These are phyloP conservation scores for Ylistrum balloti DNA, from an alignment of 1,140 invertebrate species.

Conservation along the genomic window DNA sequence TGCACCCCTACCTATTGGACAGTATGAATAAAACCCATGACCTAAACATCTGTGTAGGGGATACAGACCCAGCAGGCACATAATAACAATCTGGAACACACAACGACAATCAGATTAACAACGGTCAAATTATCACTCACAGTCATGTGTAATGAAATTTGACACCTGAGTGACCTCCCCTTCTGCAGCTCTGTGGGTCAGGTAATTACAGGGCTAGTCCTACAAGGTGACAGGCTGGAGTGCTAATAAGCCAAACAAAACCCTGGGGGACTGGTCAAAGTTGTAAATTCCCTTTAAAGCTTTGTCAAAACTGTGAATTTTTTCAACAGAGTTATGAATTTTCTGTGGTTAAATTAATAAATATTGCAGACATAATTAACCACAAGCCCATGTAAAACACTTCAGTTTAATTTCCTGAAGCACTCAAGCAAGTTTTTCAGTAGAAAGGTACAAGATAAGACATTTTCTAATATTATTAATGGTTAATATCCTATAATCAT, in stretches of 20 bases:
- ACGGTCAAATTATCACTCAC: background rate
- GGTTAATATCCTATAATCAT: no score
- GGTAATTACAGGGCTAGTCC: slow-evolving; percentile 14
- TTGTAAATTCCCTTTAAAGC: background rate
- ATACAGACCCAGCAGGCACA: background rate
- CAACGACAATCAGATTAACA: no score
- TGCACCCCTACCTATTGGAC: background rate
- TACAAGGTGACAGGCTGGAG: background rate
- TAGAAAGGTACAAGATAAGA: background rate
- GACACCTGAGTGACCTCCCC: slow-evolving; percentile 30
- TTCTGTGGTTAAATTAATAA: background rate
- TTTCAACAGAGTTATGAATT: background rate
- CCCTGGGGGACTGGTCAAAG: background rate
- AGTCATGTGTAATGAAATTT: slow-evolving; percentile 15
- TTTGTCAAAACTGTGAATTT: background rate
- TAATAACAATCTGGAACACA: background rate
- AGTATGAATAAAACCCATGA: background rate
- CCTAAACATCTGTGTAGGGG: background rate
- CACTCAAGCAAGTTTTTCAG: background rate
- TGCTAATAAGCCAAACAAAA: background rate
- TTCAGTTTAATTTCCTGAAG: background rate
- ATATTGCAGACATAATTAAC: background rate
- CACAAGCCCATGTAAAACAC: background rate
- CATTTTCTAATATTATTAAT: no score
- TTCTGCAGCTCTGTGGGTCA: background rate